These are phyloP conservation scores for Mus pahari DNA, from an alignment of 2,113 vertebrate genomes.

Conservation along the genomic window DNA sequence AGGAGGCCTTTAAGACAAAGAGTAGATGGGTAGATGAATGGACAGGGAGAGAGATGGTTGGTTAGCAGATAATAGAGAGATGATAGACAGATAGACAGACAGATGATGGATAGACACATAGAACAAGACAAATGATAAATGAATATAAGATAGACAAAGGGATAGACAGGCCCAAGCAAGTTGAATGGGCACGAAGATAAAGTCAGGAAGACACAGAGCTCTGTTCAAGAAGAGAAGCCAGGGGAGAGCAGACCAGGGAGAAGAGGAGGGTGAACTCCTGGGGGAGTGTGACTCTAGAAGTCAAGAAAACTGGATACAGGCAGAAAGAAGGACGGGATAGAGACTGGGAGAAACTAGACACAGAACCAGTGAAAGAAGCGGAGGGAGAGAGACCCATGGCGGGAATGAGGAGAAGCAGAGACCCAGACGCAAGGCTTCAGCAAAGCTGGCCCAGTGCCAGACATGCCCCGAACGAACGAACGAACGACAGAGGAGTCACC, in stretches of 20 bases:
- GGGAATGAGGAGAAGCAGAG: rapidly evolving
- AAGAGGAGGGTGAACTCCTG: not conserved
- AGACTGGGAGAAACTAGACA: not conserved
- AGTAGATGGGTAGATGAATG: not conserved
- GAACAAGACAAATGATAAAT: not conserved
- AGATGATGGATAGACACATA: rapidly evolving
- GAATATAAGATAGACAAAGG: not conserved
- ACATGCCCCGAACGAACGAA: not conserved
- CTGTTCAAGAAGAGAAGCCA: not conserved
- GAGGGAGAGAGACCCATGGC: not conserved
- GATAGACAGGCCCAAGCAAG: not conserved
- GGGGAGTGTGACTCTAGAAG: not conserved
- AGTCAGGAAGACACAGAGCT: rapidly evolving
- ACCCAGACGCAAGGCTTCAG: too few species aligned
- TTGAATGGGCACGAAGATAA: rapidly evolving
- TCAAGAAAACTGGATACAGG: not conserved
- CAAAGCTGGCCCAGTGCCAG: not conserved
- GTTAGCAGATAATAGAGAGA: not conserved
- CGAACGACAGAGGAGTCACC: not conserved
- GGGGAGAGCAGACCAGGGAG: not conserved
- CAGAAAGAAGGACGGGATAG: too few species aligned
- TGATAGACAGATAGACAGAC: not conserved
- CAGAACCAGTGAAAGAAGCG: rapidly evolving
- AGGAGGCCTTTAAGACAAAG: not conserved
- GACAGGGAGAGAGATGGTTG: too few species aligned